Conservation (phyloP, 2,797 vertebrate genomes). For the Heliangelus exortis region DNA sequence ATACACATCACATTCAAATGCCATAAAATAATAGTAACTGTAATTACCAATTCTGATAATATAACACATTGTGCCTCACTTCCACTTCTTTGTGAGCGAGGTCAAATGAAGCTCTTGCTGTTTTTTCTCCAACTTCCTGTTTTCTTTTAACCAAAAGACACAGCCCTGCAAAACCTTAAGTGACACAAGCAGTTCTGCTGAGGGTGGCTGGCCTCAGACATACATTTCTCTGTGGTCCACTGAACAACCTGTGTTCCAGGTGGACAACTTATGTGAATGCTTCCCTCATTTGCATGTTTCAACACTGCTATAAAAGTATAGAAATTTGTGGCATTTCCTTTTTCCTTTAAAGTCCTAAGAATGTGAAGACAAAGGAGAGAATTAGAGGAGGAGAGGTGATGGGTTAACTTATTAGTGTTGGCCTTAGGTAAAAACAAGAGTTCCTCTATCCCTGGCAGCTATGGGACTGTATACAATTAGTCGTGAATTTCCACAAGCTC, state of each 20-base stretch:
- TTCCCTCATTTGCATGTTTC: background rate
- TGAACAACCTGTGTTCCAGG: background rate
- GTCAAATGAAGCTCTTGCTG: background rate
- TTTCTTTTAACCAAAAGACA: background rate
- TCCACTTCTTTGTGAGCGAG: background rate
- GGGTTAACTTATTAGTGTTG: background rate
- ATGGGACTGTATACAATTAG: background rate
- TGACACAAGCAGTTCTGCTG: background rate
- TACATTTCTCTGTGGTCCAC: background rate
- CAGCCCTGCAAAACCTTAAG: background rate
- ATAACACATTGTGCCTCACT: background rate
- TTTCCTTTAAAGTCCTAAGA: background rate
- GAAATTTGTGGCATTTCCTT: background rate
- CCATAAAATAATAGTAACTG: background rate
- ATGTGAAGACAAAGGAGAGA: background rate
- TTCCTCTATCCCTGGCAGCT: background rate
- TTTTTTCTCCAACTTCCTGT: background rate
- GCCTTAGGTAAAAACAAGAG: background rate
- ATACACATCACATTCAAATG: background rate
- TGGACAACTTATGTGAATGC: background rate
- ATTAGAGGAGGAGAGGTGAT: background rate
- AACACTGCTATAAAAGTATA: background rate
- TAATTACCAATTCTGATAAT: background rate
- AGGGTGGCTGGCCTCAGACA: too few species aligned
- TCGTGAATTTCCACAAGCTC: conserved; percentile 1